These are phyloP conservation scores for Tautogolabrus adspersus DNA, from an alignment of 2,113 vertebrate genomes.

Conservation along the genomic window DNA sequence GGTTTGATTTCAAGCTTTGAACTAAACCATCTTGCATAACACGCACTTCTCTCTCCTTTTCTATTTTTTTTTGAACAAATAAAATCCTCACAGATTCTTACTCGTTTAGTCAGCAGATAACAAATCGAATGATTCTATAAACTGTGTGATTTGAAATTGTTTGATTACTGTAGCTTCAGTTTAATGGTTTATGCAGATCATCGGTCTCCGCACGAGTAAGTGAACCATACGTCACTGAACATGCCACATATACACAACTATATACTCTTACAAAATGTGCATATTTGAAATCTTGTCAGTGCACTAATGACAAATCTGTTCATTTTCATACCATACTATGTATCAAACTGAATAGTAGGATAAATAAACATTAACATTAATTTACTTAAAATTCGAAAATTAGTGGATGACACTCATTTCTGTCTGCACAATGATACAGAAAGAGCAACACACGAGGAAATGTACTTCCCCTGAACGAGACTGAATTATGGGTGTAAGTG, in stretches of 20 bases:
- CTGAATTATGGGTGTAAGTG: constrained; percentile 46
- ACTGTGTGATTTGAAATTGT: background rate
- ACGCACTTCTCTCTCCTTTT: no score
- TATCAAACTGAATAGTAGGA: background rate
- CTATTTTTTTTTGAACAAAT: no score
- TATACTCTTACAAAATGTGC: constrained; percentile 1
- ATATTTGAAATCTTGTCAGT: background rate
- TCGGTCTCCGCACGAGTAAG: constrained; percentile 13
- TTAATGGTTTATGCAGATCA: constrained; percentile 58
- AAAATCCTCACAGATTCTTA: no score
- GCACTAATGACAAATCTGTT: background rate
- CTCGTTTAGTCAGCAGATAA: background rate
- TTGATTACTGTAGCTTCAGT: constrained; percentile 11
- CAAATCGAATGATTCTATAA: background rate
- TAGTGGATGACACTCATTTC: constrained; percentile 2
- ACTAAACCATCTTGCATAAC: background rate
- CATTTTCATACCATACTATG: background rate
- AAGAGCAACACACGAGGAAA: background rate
- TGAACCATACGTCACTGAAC: constrained; percentile 11
- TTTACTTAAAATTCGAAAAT: no score
- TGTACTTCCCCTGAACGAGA: constrained; percentile 22
- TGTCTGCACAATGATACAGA: constrained; percentile 7
- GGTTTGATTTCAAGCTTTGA: background rate
- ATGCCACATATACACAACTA: constrained; percentile 14
- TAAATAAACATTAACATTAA: background rate